phyloP scores from a whole-genome alignment of 2,888 invertebrate genomes.

The Agrilus mali region DNA sequence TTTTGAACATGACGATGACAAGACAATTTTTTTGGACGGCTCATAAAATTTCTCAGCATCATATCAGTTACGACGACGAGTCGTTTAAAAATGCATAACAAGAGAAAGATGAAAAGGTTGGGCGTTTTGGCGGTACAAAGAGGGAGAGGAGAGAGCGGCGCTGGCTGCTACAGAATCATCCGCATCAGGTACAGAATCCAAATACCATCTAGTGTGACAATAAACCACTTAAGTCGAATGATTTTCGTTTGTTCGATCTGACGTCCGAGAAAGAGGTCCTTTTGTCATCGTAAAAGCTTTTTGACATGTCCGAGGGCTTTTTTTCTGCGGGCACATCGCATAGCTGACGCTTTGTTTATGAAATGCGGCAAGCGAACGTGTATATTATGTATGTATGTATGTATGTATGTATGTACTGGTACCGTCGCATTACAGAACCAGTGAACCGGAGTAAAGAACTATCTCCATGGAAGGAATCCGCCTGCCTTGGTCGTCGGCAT shows the following conservation, averaged over 20 bases:
- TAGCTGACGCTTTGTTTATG: slow-evolving; percentile 22
- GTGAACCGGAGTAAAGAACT: slow-evolving; percentile 15
- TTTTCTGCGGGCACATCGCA: slow-evolving; percentile 18
- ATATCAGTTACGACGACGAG: no score
- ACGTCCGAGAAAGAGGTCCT: slow-evolving; percentile 30
- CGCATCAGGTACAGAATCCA: slow-evolving; percentile 15
- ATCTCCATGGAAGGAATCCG: slow-evolving; percentile 12
- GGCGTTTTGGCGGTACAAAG: no score
- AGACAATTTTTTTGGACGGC: no score
- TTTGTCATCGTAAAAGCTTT: slow-evolving; percentile 38
- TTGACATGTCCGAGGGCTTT: slow-evolving; percentile 34
- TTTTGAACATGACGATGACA: no score
- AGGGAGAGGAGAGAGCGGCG: no score
- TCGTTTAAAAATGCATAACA: no score
- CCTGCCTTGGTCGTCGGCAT: slow-evolving; percentile 1
- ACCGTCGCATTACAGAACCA: slow-evolving; percentile 13
- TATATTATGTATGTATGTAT: no score
- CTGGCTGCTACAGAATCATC: no score
- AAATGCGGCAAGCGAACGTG: slow-evolving; percentile 12
- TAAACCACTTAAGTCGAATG: slow-evolving; percentile 37
- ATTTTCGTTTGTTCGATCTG: slow-evolving; percentile 32
- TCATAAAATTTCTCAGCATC: no score
- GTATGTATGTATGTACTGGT: slow-evolving; percentile 8
- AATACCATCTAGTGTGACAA: slow-evolving; percentile 30
- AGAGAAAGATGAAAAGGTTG: no score